A percentile compares a stretch with the other conserved stretches of the same genome.
Evolutionary conservation across 2,888 invertebrate genomes (phyloP).

Genomic region (Cantharis nigra): DNA sequence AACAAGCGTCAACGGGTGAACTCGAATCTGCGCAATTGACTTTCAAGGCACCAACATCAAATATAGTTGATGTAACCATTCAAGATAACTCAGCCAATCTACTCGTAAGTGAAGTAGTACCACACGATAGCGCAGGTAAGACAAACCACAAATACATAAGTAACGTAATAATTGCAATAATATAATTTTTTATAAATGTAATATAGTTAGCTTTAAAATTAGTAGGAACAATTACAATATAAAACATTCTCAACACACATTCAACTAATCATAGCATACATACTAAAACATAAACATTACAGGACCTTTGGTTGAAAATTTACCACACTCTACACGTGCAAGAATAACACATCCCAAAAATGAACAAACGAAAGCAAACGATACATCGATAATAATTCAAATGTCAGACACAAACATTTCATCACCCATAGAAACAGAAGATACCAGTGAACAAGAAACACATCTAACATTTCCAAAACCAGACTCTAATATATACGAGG

Average conservation of each 20-base stretch:
- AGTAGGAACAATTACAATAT: conserved; percentile 6
- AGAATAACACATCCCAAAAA: conserved; percentile 37
- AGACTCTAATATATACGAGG: conserved; percentile 51
- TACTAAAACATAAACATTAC: conserved; percentile 41
- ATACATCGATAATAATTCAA: conserved; percentile 49
- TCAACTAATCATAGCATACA: conserved; percentile 30
- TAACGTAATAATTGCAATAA: background rate
- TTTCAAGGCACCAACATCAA: conserved; percentile 53
- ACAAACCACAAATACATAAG: conserved; percentile 16
- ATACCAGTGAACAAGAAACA: conserved; percentile 62
- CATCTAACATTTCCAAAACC: conserved; percentile 39
- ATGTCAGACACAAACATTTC: conserved; percentile 45
- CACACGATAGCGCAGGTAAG: conserved; percentile 58
- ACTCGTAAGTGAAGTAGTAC: conserved; percentile 56
- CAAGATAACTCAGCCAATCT: conserved; percentile 53
- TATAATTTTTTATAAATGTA: background rate
- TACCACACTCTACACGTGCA: conserved; percentile 53
- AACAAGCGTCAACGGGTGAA: conserved; percentile 57
- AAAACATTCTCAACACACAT: conserved; percentile 39
- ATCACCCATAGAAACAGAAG: conserved; percentile 49
- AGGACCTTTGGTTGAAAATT: conserved; percentile 53
- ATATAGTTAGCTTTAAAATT: background rate
- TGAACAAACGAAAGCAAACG: conserved; percentile 42
- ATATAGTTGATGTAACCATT: conserved; percentile 53
- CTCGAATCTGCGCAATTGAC: conserved; percentile 55